phyloP scores from a whole-genome alignment of 2,888 invertebrate species.

The Machimus atricapillus region DNA sequence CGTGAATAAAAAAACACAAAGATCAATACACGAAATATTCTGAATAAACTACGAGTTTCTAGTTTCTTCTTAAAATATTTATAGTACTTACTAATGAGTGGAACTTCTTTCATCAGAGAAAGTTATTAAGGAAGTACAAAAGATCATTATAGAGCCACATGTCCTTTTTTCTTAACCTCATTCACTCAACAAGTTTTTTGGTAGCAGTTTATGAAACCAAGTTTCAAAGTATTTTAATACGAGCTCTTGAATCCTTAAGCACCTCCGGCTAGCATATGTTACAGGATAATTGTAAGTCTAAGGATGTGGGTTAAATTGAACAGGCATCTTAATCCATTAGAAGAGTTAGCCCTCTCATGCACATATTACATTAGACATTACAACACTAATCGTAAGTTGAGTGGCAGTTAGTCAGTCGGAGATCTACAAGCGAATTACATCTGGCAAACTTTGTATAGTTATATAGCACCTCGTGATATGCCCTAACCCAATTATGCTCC shows the following conservation, averaged over 20 bases:
- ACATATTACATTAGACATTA: neutral
- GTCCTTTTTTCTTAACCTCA: neutral
- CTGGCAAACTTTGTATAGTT: neutral
- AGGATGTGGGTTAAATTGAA: neutral
- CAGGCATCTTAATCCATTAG: neutral
- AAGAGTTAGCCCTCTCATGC: neutral
- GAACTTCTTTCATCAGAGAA: neutral
- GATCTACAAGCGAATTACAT: neutral
- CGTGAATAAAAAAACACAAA: too few relatives aligned
- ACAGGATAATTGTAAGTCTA: neutral
- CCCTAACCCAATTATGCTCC: neutral
- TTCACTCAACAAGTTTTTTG: neutral
- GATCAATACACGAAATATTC: too few relatives aligned
- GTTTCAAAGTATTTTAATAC: neutral
- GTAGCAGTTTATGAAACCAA: neutral
- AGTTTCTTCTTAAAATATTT: too few relatives aligned
- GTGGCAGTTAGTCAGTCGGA: neutral
- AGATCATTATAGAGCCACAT: neutral
- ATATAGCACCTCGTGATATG: neutral
- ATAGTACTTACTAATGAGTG: neutral
- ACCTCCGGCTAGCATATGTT: neutral
- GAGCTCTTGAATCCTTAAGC: neutral
- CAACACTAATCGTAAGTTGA: neutral
- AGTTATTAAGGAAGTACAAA: neutral
- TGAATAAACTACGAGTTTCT: too few relatives aligned